These are phyloP conservation scores for Tachysurus vachellii DNA, from an alignment of 2,113 vertebrate species.

Conservation along the genomic window DNA sequence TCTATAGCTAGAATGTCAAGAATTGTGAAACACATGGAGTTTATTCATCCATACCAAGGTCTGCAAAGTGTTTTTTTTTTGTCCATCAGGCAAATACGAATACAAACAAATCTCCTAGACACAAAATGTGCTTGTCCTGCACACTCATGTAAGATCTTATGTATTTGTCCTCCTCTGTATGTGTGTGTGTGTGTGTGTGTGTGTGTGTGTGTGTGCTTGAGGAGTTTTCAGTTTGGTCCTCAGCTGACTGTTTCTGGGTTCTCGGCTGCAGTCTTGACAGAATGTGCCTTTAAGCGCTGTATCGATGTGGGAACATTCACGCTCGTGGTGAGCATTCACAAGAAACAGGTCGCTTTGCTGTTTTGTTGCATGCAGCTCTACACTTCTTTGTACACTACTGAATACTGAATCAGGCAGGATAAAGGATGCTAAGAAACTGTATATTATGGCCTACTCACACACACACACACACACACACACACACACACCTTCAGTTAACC, in stretches of 20 bases:
- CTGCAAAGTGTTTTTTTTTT: neutral
- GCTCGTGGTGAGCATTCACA: conserved; percentile 59
- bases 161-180: neutral
- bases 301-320: conserved; percentile 71
- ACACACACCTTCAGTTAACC: neutral
- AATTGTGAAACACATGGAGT: neutral
- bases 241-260: conserved; percentile 53
- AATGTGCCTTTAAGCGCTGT: conserved; percentile 60
- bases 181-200: conserved; percentile 45
- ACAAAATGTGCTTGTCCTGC: neutral
- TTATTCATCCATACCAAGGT: neutral
- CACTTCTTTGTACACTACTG: conserved; percentile 51
- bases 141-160: neutral
- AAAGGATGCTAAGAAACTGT: conserved; percentile 62
- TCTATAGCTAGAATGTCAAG: neutral
- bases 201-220: conserved; percentile 47
- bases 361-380: conserved; percentile 60
- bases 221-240: conserved; percentile 54
- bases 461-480: conserved; percentile 16
- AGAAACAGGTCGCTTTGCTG: conserved; percentile 65
- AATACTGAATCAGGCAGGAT: conserved; percentile 62
- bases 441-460: conserved; percentile 43
- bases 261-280: conserved; percentile 46
- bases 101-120: neutral
- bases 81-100: neutral